Evolutionary conservation across 1,140 invertebrate genomes (phyloP), one percentile per base, ranked within the genome.

Genomic region (Hylyphantes graminicola): DNA sequence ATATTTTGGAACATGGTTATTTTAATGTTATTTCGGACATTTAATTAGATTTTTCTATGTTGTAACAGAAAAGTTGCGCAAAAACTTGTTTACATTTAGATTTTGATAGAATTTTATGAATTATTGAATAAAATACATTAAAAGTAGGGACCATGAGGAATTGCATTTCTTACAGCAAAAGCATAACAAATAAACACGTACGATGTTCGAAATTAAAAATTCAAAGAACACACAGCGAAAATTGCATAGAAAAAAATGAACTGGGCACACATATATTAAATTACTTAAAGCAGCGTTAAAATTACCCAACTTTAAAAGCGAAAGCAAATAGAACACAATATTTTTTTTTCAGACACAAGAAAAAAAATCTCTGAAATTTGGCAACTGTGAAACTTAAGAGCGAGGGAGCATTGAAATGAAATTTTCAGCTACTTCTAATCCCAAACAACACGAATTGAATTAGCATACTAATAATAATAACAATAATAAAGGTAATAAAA

Each of bases 381-480:
- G 35, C 35, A 35, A 35, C 35, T 35, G 35, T 35, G 35, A 35
- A 35, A 35, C 35, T 35, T 2, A 35, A 35, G 35, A 35, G 35
- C 35, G 35, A 35, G 5, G 35, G 5, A 35, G 35, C 5, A 35
- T 5, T 35, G 35, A 35, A 61, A 12, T 61, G 74, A 64, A 76
- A 19, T 76, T 76, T 63, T 76, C 57, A 61, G 21, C 61, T 74
- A 53, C 35, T 76, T 76, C 61, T 76, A 76, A 63, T 76, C 64
- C 59, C 61, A 76, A 76, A 63, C 76, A 67, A n/a, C 50, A 48
- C 54, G 63, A 78, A 78, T 78, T 78, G 53, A 78, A 76, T 76
- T 76, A 78, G 61, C 9, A 67, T 13, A 50, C 50, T 35, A 53
- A 64, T 54, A 50, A 63, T 53, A 35, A 64, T 51, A 63, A 76